phyloP scores from a whole-genome alignment of 2,797 vertebrate species.

The Sebastes nivosus region DNA sequence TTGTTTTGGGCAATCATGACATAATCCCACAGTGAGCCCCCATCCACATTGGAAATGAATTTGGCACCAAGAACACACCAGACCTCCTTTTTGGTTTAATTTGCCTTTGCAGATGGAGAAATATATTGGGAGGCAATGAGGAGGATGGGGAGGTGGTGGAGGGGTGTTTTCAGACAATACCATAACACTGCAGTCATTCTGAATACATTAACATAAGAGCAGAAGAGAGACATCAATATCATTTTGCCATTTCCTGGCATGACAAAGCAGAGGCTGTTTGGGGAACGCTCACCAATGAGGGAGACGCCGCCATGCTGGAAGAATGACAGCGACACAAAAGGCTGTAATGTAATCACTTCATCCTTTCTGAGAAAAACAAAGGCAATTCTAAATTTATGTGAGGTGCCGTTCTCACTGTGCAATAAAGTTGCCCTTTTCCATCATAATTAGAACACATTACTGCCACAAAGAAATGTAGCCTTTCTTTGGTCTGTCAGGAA shows the following conservation, averaged over 20 bases:
- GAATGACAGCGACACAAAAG: slow-evolving; percentile 66
- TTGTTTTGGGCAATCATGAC: slow-evolving; percentile 66
- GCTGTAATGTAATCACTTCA: slow-evolving; percentile 63
- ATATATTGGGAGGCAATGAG: slow-evolving; percentile 40
- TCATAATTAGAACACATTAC: slow-evolving; percentile 46
- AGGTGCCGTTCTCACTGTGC: slow-evolving; percentile 18
- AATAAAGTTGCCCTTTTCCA: slow-evolving; percentile 2
- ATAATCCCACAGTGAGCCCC: slow-evolving; percentile 56
- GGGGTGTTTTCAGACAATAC: slow-evolving; percentile 30
- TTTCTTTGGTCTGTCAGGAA: slow-evolving; percentile 6
- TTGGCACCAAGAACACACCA: slow-evolving; percentile 52
- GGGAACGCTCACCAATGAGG: slow-evolving; percentile 30
- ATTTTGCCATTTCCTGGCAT: slow-evolving; percentile 48
- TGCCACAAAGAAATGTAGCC: slow-evolving; percentile 17
- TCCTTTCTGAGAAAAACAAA: slow-evolving; percentile 52
- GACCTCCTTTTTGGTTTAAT: slow-evolving; percentile 40
- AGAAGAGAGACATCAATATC: slow-evolving; percentile 36
- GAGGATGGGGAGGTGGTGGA: slow-evolving; percentile 1
- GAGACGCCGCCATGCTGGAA: slow-evolving; percentile 35
- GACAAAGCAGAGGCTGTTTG: slow-evolving; percentile 52
- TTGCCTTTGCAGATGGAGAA: slow-evolving; percentile 61
- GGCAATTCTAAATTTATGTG: slow-evolving; percentile 28
- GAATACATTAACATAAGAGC: slow-evolving; percentile 57
- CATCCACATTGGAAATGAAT: slow-evolving; percentile 53
- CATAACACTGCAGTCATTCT: slow-evolving; percentile 32